Conservation (phyloP, 2,888 invertebrate genomes). For the Linnaemya vulpina region DNA sequence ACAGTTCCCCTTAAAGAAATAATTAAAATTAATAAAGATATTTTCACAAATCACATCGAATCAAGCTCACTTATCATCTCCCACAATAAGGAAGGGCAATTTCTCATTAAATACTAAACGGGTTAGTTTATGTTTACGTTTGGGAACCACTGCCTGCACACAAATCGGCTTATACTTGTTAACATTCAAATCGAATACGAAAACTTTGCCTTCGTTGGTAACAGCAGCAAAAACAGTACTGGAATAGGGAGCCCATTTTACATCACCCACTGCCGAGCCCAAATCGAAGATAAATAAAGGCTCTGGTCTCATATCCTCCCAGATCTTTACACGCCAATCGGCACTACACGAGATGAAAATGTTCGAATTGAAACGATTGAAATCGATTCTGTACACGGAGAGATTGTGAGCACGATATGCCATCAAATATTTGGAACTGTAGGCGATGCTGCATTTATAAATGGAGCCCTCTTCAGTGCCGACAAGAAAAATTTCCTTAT, state of each 20-base stretch:
- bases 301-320: conserved; percentile 95
- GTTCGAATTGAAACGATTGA: conserved; percentile 92
- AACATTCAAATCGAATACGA: conserved; percentile 93
- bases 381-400: conserved; percentile 94
- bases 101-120: conserved; percentile 91
- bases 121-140: conserved; percentile 91
- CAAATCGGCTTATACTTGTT: conserved; percentile 97
- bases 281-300: conserved; percentile 97
- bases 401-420: conserved; percentile 93
- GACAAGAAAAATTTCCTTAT: conserved; percentile 91
- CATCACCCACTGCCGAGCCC: conserved; percentile 94
- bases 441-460: conserved; percentile 94
- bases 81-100: conserved; percentile 91
- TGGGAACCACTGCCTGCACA: conserved; percentile 93
- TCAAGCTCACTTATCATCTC: conserved; percentile 93
- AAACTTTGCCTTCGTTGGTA: conserved; percentile 94
- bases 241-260: conserved; percentile 98
- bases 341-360: conserved; percentile 97
- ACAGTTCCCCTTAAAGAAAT: conserved; percentile 89
- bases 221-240: conserved; percentile 97
- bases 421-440: conserved; percentile 86
- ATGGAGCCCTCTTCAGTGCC: conserved; percentile 97
- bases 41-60: neutral
- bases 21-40: neutral
- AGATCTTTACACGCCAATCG: conserved; percentile 97